Conservation (phyloP, 2,888 invertebrate genomes). For the Noctua comes region DNA sequence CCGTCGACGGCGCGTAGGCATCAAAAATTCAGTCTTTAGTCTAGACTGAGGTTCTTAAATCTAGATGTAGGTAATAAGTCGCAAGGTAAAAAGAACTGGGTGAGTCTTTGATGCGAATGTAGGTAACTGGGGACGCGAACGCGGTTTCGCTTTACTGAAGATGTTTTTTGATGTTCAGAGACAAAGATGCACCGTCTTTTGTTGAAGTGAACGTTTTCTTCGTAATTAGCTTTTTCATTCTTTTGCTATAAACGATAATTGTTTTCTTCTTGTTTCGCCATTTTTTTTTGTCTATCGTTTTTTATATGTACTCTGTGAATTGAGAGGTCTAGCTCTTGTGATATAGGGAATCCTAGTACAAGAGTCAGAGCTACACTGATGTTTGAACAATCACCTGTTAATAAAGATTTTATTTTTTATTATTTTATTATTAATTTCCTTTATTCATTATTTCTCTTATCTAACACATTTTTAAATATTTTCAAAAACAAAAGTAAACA, state of each 20-base stretch:
- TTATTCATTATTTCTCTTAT: too few relatives aligned
- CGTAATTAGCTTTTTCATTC: slow-evolving; percentile 14
- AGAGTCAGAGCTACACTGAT: too few relatives aligned
- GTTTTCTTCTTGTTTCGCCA: too few relatives aligned
- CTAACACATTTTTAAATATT: too few relatives aligned
- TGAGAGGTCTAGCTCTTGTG: too few relatives aligned
- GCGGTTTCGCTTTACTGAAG: slow-evolving; percentile 28
- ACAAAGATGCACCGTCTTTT: slow-evolving; percentile 12
- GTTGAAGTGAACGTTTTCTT: slow-evolving; percentile 27
- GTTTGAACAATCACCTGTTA: too few relatives aligned
- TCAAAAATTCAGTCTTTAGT: slow-evolving; percentile 79
- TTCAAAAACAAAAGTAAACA: too few relatives aligned
- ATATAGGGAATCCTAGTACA: too few relatives aligned
- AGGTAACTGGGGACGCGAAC: slow-evolving; percentile 73
- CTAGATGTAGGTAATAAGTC: slow-evolving; percentile 76
- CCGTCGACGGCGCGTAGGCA: slow-evolving; percentile 69
- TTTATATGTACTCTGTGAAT: too few relatives aligned
- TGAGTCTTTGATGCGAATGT: slow-evolving; percentile 74
- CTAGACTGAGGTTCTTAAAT: slow-evolving; percentile 69
- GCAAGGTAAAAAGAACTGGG: slow-evolving; percentile 76
- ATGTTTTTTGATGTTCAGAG: slow-evolving; percentile 17
- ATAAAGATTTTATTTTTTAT: too few relatives aligned
- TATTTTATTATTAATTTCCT: too few relatives aligned
- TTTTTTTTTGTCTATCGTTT: too few relatives aligned
- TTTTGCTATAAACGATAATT: neutral